Conservation (phyloP, 2,797 vertebrate species). For the Xenentodon cancila region DNA sequence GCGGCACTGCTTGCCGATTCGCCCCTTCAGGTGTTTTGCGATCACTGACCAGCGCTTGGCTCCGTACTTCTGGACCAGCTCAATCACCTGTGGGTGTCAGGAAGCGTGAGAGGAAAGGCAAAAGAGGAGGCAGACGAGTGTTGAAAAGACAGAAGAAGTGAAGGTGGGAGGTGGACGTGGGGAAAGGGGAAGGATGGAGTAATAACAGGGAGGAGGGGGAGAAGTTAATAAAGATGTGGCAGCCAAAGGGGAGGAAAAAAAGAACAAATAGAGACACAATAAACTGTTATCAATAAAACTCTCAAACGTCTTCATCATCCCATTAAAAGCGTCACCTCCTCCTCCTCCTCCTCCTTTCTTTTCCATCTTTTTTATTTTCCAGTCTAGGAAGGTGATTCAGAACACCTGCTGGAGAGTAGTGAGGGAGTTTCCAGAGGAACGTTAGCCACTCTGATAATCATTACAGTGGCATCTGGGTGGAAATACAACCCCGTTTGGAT, state of each 20-base stretch:
- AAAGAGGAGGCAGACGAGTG: conserved; percentile 34
- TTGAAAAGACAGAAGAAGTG: conserved; percentile 54
- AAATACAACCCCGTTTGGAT: conserved; percentile 62
- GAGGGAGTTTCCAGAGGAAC: conserved; percentile 80
- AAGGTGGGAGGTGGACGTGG: conserved; percentile 40
- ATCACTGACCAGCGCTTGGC: conserved; percentile 99
- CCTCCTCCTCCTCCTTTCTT: conserved; percentile 17
- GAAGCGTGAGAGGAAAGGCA: conserved; percentile 25
- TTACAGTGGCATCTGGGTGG: conserved; percentile 67
- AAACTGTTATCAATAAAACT: conserved; percentile 7
- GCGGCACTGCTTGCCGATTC: conserved; percentile 98
- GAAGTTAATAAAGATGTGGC: conserved; percentile 48
- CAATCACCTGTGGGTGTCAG: conserved; percentile 88
- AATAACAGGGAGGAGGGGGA: conserved; percentile 68
- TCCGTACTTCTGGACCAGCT: conserved; percentile 98
- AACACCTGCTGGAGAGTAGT: conserved; percentile 70
- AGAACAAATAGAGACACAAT: conserved; percentile 20
- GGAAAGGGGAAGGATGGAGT: conserved; percentile 73
- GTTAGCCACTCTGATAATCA: conserved; percentile 76
- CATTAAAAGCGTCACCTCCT: conserved; percentile 11
- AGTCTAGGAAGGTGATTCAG: conserved; percentile 34
- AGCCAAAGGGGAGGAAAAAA: conserved; percentile 15
- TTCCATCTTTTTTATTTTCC: conserved; percentile 43
- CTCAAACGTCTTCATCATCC: conserved; percentile 5
- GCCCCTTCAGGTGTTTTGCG: conserved; percentile 98